These are phyloP conservation scores for Rhyzopertha dominica DNA, from an alignment of 1,140 invertebrate species.

Conservation along the genomic window DNA sequence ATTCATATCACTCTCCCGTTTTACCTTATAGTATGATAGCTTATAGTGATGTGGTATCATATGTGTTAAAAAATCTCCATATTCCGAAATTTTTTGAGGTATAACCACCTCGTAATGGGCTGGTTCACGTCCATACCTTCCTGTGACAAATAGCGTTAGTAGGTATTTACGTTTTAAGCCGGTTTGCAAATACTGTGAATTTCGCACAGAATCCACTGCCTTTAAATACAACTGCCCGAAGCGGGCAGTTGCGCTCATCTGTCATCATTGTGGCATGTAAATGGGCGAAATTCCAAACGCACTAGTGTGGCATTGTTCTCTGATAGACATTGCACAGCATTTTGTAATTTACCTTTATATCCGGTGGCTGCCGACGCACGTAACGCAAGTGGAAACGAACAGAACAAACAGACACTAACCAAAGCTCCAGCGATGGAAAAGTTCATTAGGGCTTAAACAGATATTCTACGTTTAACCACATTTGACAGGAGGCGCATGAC, in stretches of 20 bases:
- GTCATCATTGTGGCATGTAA: constrained; percentile 8
- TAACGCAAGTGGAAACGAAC: neutral
- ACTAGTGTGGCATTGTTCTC: constrained; percentile 9
- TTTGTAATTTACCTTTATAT: constrained; percentile 24
- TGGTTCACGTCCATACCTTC: neutral
- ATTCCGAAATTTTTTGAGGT: constrained; percentile 7
- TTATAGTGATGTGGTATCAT: constrained; percentile 13
- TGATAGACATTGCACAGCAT: constrained; percentile 13
- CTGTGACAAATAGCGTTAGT: constrained; percentile 1
- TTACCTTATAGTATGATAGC: neutral
- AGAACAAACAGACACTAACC: constrained; percentile 16
- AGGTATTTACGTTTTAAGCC: constrained; percentile 7
- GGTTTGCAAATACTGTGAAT: neutral
- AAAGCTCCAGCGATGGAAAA: constrained; percentile 15
- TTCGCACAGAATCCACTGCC: neutral
- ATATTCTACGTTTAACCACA: no score
- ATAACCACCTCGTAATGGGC: constrained; percentile 10
- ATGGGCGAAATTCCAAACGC: constrained; percentile 7
- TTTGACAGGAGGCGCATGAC: no score
- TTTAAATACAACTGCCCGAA: constrained; percentile 2
- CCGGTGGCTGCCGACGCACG: neutral
- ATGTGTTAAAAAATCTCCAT: constrained; percentile 18
- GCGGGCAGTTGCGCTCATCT: constrained; percentile 4
- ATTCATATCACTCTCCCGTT: neutral
- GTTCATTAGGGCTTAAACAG: constrained; percentile 18